phyloP scores from a whole-genome alignment of 2,113 vertebrate genomes.

The Helogale parvula region DNA sequence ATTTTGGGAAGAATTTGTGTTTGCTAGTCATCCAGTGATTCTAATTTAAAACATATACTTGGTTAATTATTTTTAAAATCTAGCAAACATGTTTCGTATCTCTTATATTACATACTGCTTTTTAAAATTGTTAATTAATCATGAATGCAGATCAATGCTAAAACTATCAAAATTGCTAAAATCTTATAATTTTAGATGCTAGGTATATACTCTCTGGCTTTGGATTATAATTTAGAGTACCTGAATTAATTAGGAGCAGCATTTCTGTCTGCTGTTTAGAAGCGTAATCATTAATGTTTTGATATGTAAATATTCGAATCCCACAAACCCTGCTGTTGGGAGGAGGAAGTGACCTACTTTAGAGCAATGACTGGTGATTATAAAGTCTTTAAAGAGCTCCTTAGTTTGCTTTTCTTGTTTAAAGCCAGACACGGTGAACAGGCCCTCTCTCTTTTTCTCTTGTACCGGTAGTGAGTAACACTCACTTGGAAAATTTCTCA shows the following conservation, averaged over 20 bases:
- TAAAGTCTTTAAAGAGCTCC: neutral
- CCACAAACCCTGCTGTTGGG: neutral
- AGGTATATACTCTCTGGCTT: neutral
- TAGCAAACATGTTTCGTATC: neutral
- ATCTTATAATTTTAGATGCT: neutral
- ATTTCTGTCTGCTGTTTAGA: neutral
- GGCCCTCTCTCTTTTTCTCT: neutral
- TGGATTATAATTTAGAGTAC: neutral
- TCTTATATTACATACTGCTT: constrained; percentile 3
- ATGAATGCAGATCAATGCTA: neutral
- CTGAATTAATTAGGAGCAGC: neutral
- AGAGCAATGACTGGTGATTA: neutral
- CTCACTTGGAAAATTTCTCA: neutral
- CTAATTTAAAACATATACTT: constrained; percentile 66
- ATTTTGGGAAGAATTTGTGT: constrained; percentile 53
- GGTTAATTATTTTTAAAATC: constrained; percentile 59
- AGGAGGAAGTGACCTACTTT: neutral
- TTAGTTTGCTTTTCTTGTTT: constrained; percentile 1
- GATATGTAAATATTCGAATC: neutral
- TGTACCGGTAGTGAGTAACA: neutral
- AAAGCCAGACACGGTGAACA: neutral
- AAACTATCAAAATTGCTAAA: constrained; percentile 40
- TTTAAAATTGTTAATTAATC: neutral
- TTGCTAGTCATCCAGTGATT: constrained; percentile 50
- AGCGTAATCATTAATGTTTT: constrained; percentile 25